phyloP scores from a whole-genome alignment of 2,888 invertebrate species.

The Scaptomyza parva region DNA sequence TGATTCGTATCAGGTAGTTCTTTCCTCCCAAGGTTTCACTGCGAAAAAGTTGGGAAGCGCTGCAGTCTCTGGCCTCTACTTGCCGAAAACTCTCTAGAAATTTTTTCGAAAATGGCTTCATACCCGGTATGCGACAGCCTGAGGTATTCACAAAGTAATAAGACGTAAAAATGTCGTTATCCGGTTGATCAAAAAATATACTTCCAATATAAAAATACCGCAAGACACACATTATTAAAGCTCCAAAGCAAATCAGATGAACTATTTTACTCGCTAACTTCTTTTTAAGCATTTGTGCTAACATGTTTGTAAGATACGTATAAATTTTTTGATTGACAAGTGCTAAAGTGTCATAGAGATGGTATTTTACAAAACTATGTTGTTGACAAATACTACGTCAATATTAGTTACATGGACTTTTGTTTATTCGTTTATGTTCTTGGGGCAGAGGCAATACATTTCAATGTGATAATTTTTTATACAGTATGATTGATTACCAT shows the following conservation, averaged over 20 bases:
- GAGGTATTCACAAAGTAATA: slow-evolving; percentile 44
- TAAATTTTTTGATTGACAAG: not conserved
- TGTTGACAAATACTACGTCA: no score
- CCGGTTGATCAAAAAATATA: no score
- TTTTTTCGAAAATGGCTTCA: slow-evolving; percentile 19
- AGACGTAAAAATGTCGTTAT: not conserved
- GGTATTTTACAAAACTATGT: no score
- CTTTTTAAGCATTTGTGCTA: not conserved
- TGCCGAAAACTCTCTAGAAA: not conserved
- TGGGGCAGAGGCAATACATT: slow-evolving; percentile 54
- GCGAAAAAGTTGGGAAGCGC: not conserved
- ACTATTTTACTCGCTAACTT: not conserved
- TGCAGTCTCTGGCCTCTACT: slow-evolving; percentile 12
- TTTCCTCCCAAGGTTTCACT: not conserved
- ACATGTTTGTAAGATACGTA: not conserved
- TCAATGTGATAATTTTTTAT: slow-evolving; percentile 37
- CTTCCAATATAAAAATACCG: not conserved
- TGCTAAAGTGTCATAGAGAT: no score
- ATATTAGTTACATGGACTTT: no score
- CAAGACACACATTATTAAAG: slow-evolving; percentile 13
- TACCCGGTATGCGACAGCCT: slow-evolving; percentile 34
- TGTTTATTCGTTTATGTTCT: not conserved
- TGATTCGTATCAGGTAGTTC: slow-evolving; percentile 62
- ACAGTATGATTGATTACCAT: slow-evolving; percentile 48
- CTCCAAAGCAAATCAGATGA: slow-evolving; percentile 4